Evolutionary conservation across 1,140 invertebrate genomes (phyloP).

Genomic region (Whitmania pigra): DNA sequence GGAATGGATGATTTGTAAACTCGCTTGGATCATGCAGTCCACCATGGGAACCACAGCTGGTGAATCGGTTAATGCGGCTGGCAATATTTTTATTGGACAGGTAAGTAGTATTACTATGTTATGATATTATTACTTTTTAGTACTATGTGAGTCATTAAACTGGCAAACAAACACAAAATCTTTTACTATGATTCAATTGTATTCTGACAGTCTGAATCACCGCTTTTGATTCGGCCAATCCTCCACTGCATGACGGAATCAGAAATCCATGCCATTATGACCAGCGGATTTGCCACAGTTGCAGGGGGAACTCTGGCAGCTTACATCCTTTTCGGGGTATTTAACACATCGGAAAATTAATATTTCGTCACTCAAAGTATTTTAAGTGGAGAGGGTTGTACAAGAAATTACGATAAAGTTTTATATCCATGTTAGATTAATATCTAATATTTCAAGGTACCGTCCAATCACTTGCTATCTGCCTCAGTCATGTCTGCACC

Average conservation of each 20-base stretch:
- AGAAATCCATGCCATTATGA: slow-evolving; percentile 82
- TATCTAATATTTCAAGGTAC: slow-evolving; percentile 33
- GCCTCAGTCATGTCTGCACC: slow-evolving; percentile 90
- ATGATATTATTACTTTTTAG: background rate
- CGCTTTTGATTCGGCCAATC: slow-evolving; percentile 56
- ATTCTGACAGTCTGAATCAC: slow-evolving; percentile 62
- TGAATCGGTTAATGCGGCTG: slow-evolving; percentile 39
- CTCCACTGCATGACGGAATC: slow-evolving; percentile 67
- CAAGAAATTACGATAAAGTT: background rate
- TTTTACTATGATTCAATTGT: background rate
- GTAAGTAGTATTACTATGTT: slow-evolving; percentile 24
- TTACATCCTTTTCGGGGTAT: slow-evolving; percentile 77
- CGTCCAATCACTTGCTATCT: slow-evolving; percentile 53
- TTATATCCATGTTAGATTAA: background rate
- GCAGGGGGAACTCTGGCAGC: slow-evolving; percentile 83
- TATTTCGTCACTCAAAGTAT: background rate
- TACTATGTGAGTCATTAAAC: background rate
- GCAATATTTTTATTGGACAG: slow-evolving; percentile 42
- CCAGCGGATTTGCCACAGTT: slow-evolving; percentile 83
- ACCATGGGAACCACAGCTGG: slow-evolving; percentile 35
- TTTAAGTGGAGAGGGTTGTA: background rate
- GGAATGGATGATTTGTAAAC: slow-evolving; percentile 51
- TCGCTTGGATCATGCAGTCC: slow-evolving; percentile 42
- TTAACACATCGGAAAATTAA: slow-evolving; percentile 42
- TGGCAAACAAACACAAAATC: background rate